A percentile compares a stretch with the other conserved stretches of the same genome.
Evolutionary conservation across 2,113 vertebrate genomes (phyloP).

Genomic region (Oxyruncus cristatus): DNA sequence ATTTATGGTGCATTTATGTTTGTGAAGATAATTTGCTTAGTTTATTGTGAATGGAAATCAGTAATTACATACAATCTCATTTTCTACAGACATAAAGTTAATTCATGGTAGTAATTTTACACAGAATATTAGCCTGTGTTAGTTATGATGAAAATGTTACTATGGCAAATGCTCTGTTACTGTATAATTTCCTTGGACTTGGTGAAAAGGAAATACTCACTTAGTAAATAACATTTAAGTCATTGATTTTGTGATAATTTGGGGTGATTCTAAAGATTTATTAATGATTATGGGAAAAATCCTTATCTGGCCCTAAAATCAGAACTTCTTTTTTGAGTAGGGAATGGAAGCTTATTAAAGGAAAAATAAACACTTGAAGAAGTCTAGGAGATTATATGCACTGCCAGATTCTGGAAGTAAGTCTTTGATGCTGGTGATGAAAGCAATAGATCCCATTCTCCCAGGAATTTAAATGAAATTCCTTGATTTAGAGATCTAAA

Average conservation of each 20-base stretch:
- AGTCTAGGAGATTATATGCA: background rate
- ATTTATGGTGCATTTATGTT: constrained; percentile 82
- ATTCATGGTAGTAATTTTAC: constrained; percentile 82
- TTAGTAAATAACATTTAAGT: constrained; percentile 55
- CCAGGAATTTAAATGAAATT: background rate
- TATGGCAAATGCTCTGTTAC: constrained; percentile 62
- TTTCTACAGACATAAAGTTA: constrained; percentile 83
- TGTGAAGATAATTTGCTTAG: constrained; percentile 82
- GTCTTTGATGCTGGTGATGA: background rate
- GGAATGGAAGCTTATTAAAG: background rate
- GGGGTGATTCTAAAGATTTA: background rate
- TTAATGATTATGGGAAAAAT: background rate
- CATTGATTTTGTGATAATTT: constrained; percentile 47
- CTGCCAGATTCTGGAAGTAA: background rate
- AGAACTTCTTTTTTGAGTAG: background rate
- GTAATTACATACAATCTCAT: constrained; percentile 83
- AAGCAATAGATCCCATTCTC: background rate
- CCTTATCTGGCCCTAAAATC: background rate
- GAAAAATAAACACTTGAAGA: background rate
- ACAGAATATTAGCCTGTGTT: constrained; percentile 78
- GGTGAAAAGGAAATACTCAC: constrained; percentile 59
- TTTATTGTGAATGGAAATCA: constrained; percentile 85
- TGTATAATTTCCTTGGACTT: constrained; percentile 61
- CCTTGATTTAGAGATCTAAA: background rate
- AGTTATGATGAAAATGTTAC: constrained; percentile 77